A percentile compares a stretch with the other conserved stretches of the same genome.
phyloP scores from a whole-genome alignment of 2,888 invertebrate species.

The Rhagophthalmus giganteus region DNA sequence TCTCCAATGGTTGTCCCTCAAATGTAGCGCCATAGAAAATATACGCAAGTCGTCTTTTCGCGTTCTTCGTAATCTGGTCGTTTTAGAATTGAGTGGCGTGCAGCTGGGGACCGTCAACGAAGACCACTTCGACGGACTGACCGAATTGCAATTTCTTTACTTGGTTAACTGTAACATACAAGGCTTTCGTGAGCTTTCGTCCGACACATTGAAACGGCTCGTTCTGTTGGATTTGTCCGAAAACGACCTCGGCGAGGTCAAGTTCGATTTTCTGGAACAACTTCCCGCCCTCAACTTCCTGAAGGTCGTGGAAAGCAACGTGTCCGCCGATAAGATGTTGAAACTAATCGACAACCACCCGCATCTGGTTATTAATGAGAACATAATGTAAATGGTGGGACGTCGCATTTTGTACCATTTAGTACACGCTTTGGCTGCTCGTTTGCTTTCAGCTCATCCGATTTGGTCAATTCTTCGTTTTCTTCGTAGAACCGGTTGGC shows the following conservation, averaged over 20 bases:
- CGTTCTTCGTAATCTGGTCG: conserved; percentile 5
- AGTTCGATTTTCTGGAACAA: conserved; percentile 7
- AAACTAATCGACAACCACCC: too few relatives aligned
- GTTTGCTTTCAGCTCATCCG: too few relatives aligned
- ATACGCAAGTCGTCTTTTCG: conserved; percentile 6
- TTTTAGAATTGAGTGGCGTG: conserved; percentile 15
- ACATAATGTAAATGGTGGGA: too few relatives aligned
- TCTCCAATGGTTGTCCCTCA: conserved; percentile 15
- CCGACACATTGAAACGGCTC: conserved; percentile 1
- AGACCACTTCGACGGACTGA: conserved; percentile 4
- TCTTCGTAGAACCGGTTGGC: too few relatives aligned
- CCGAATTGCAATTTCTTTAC: conserved; percentile 11
- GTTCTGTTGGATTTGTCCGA: conserved; percentile 8
- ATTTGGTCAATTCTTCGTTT: too few relatives aligned
- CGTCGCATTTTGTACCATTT: too few relatives aligned
- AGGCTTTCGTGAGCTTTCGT: background rate
- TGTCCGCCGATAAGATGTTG: too few relatives aligned
- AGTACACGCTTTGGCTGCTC: too few relatives aligned
- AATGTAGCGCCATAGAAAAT: conserved; percentile 8
- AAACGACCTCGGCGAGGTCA: conserved; percentile 15
- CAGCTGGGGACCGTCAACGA: conserved; percentile 7
- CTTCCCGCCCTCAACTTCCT: conserved; percentile 7
- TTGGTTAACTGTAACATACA: conserved; percentile 13
- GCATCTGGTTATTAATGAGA: too few relatives aligned
- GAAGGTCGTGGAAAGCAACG: conserved; percentile 18